Evolutionary conservation across 2,888 invertebrate species (phyloP).

Genomic region (Rhaphigaster nebulosa): DNA sequence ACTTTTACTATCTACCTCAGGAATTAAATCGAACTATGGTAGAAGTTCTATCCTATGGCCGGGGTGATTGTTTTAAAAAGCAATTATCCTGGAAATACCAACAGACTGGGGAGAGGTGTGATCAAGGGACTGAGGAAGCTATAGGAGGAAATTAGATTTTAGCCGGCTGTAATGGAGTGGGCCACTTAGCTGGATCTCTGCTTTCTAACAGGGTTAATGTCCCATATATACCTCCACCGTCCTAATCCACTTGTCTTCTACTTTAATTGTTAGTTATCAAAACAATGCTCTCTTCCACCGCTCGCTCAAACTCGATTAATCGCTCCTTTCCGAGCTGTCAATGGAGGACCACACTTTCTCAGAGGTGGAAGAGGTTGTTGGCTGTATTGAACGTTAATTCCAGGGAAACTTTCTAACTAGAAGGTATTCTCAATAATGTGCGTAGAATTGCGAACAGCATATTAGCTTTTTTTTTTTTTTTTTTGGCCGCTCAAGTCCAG

Average conservation of each 20-base stretch:
- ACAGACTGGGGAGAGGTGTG: not conserved
- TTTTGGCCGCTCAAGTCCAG: too few relatives aligned
- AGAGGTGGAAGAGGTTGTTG: not conserved
- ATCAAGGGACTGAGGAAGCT: slow-evolving; percentile 7
- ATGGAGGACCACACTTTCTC: not conserved
- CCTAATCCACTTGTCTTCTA: slow-evolving; percentile 24
- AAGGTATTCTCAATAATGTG: not conserved
- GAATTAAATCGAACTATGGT: not conserved
- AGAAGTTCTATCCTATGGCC: not conserved
- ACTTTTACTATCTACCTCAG: not conserved
- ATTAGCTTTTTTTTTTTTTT: too few relatives aligned
- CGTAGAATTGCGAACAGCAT: not conserved
- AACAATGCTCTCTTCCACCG: slow-evolving; percentile 20
- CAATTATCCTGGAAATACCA: not conserved
- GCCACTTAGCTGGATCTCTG: slow-evolving; percentile 48
- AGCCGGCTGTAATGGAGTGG: slow-evolving; percentile 32
- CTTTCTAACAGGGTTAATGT: slow-evolving; percentile 50
- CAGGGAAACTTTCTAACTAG: not conserved
- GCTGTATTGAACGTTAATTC: not conserved
- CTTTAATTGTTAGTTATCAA: slow-evolving; percentile 46
- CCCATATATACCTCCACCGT: not conserved
- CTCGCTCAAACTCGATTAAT: slow-evolving; percentile 10
- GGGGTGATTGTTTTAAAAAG: slow-evolving; percentile 35
- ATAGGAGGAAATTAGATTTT: slow-evolving; percentile 50
- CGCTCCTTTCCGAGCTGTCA: not conserved